Conservation (phyloP, 2,888 invertebrate genomes). For the Lacanobia wlatinum region DNA sequence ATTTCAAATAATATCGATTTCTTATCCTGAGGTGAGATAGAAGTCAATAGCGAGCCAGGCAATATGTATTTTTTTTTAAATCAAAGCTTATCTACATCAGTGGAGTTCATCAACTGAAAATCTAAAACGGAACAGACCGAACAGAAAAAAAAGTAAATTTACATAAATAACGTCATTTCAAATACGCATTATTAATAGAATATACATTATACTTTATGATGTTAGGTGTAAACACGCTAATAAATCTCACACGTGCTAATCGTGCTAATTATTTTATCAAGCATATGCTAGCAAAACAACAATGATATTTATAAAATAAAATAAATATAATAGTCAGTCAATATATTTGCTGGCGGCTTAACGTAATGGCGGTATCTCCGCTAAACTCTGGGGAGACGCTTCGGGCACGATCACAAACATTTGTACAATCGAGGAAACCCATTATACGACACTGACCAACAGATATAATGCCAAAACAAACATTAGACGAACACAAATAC, state of each 20-base stretch:
- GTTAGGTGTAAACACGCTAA: slow-evolving; percentile 7
- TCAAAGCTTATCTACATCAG: no score
- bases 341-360: slow-evolving; percentile 62
- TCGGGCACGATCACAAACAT: slow-evolving; percentile 81
- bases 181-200: not conserved
- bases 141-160: not conserved
- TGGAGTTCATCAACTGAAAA: not conserved
- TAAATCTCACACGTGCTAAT: slow-evolving; percentile 13
- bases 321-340: slow-evolving; percentile 36
- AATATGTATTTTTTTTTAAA: no score
- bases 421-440: slow-evolving; percentile 66
- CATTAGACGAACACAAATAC: slow-evolving; percentile 38
- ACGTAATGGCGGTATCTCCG: slow-evolving; percentile 54
- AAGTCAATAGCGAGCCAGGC: no score
- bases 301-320: slow-evolving; percentile 37
- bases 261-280: slow-evolving; percentile 28
- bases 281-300: slow-evolving; percentile 23
- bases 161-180: not conserved
- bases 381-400: slow-evolving; percentile 72
- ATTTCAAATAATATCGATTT: no score
- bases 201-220: slow-evolving; percentile 7
- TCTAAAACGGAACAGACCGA: not conserved
- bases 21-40: no score
- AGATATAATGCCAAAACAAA: slow-evolving; percentile 56
- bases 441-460: slow-evolving; percentile 36